Base-by-base conservation (phyloP, 2,113 vertebrate genomes). In the Trochalopteron elliotii region DNA sequence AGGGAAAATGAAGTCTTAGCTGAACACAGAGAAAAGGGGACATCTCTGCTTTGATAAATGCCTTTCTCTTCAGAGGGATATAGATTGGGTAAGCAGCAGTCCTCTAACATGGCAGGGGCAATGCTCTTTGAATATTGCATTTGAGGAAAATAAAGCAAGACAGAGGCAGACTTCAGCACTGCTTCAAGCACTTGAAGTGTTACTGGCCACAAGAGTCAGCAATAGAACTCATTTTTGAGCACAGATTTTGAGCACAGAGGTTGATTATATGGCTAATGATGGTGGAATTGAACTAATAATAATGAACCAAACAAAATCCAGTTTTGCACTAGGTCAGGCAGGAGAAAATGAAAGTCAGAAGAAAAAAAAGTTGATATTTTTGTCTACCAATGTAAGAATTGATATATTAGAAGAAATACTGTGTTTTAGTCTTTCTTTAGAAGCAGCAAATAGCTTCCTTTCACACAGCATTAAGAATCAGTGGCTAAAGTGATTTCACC, bases 361-460 rank as follows among this genome's bases (percentile, higher is more conserved):
- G 31, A 49, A 25, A 72, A 77, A 75, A 79, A 90, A 84, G 16
- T n/a, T 71, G 16, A 6, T 85, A 42, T 78, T 82, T 76, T 83
- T 76, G 40, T 49, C 70, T 93, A 37, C 13, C 70, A 82, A 9
- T 1, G 6, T n/a, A 60, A 78, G 37, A 90, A 76, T 37, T 76
- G 14, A 68, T 82, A 83, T 69, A 64, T 79, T 59, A 65, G 49
- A 79, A 82, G 37, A 87, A 90, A 87, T 90, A 19, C 3, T 30
- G 24, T 74, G 18, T 9, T 96, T 81, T 65, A 79, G 5, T 71
- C 40, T 69, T 76, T 76, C 53, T 85, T 93, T 55, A 63, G 85
- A 92, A 75, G 37, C 5, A 87, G 61, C 59, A 95, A 93, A 77
- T 86, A 94, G 50, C 40, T 92, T 88, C 7, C 13, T 93, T 91